Base-by-base conservation (phyloP, 2,113 vertebrate species). In the Uropsilus gracilis region DNA sequence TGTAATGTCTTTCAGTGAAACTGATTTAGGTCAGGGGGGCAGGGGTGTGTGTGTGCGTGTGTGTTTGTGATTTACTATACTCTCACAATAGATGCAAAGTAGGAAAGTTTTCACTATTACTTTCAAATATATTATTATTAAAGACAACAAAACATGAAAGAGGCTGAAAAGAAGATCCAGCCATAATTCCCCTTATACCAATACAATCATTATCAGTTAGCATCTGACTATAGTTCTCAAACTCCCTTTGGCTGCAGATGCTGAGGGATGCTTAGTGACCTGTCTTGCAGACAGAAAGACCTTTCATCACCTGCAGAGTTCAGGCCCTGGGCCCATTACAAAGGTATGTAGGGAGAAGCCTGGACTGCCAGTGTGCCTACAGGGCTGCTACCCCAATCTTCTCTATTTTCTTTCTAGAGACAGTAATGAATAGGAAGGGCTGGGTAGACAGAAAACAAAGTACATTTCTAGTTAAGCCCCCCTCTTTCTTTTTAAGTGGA, bases 61-160 rank as follows among this genome's bases (percentile, higher is more conserved):
- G n/a, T n/a, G n/a, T n/a, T n/a, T 55, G 37, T 39, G 16, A 50
- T 63, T 88, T 87, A 32, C 57, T 76, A 94, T 82, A 77, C 32
- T 8, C 18, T 93, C 18, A 53, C 7, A 59, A 64, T 1, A 46
- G 16, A 8, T 44, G 0, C 53, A 55, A 55, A 37, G 11, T 24
- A 89, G 28, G 44, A 86, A 93, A 68, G 5, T 18, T 66, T 59
- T 46, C 76, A 85, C 24, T 48, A 44, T 86, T 34, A 72, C 8
- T 83, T 95, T 91, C 68, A 94, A 69, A 77, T 26, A 66, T 39
- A 34, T 44, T 34, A 34, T 24, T 78, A 68, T 42, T 71, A 64
- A 93, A 76, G 22, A 61, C 10, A 95, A 86, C 5, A 69, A 83
- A 75, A 75, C 57, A 34, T 17, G 87, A 94, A 80, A 57, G 53